A percentile compares a stretch with the other conserved stretches of the same genome.
These are phyloP conservation scores for Drosophila greeni DNA, from an alignment of 2,888 invertebrate species.

Conservation along the genomic window DNA sequence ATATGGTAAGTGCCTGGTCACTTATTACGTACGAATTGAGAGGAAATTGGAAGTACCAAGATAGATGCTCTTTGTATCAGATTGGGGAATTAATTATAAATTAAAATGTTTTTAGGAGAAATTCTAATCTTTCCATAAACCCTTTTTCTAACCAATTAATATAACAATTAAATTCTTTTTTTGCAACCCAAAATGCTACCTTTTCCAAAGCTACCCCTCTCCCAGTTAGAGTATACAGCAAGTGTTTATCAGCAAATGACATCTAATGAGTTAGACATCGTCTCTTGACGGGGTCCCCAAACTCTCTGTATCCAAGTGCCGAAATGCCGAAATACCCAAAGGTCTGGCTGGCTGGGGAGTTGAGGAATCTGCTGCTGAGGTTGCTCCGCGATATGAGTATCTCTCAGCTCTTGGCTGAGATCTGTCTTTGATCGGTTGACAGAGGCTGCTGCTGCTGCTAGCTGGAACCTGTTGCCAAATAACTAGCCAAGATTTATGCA, in stretches of 20 bases:
- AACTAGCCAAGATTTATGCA: slow-evolving; percentile 31
- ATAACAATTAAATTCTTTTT: not conserved
- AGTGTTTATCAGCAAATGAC: slow-evolving; percentile 68
- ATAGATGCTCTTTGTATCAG: slow-evolving; percentile 10
- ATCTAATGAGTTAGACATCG: slow-evolving; percentile 70
- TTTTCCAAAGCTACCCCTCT: not conserved
- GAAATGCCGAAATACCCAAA: slow-evolving; percentile 23
- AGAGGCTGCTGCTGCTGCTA: slow-evolving; percentile 6
- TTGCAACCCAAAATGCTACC: not conserved
- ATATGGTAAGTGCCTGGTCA: slow-evolving; percentile 49
- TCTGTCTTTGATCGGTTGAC: slow-evolving; percentile 11
- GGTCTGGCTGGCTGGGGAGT: slow-evolving; percentile 17
- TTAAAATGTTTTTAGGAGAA: too few relatives aligned
- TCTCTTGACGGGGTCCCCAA: slow-evolving; percentile 55
- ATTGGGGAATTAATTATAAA: not conserved
- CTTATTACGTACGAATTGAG: slow-evolving; percentile 72
- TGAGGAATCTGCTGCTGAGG: slow-evolving; percentile 27
- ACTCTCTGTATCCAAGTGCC: slow-evolving; percentile 26
- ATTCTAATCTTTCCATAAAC: too few relatives aligned
- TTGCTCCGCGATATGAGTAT: slow-evolving; percentile 20
- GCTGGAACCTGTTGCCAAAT: slow-evolving; percentile 70
- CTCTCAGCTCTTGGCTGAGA: slow-evolving; percentile 51
- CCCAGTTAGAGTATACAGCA: slow-evolving; percentile 36
- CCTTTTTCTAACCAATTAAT: not conserved
- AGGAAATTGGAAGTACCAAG: not conserved